Percentiles rank a stretch among this genome's conserved stretches.
phyloP scores from a whole-genome alignment of 1,140 invertebrate species.

The Popillia japonica region DNA sequence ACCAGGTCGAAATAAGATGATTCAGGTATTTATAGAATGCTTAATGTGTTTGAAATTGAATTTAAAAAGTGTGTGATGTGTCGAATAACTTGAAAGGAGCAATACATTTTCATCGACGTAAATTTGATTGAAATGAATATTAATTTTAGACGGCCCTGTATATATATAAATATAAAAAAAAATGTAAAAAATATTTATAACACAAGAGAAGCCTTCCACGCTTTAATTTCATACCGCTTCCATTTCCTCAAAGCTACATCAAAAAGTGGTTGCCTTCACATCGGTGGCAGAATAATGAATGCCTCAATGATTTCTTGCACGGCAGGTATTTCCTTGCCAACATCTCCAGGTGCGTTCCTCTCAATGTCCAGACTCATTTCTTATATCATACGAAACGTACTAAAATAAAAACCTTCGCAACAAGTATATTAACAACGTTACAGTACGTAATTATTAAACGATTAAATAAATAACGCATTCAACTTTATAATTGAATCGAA shows the following conservation, averaged over 20 bases:
- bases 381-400: background rate
- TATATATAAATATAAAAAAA: no score
- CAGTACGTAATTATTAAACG: slow-evolving; percentile 15
- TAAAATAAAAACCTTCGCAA: background rate
- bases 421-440: slow-evolving; percentile 4
- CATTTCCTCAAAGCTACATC: background rate
- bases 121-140: no score
- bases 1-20: background rate
- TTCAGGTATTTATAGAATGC: background rate
- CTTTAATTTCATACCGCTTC: slow-evolving; percentile 28
- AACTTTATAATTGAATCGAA: background rate
- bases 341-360: background rate
- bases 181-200: no score
- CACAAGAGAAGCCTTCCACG: background rate
- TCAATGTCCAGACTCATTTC: background rate
- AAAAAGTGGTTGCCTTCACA: slow-evolving; percentile 21
- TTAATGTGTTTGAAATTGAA: background rate
- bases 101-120: no score
- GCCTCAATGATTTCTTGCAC: slow-evolving; percentile 9
- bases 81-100: no score
- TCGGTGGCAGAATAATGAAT: slow-evolving; percentile 32
- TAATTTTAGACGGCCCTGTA: no score
- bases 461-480: background rate
- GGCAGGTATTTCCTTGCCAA: slow-evolving; percentile 5
- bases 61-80: no score